These are phyloP conservation scores for Drosophila gunungcola DNA, from an alignment of 1,140 invertebrate species.

Conservation along the genomic window DNA sequence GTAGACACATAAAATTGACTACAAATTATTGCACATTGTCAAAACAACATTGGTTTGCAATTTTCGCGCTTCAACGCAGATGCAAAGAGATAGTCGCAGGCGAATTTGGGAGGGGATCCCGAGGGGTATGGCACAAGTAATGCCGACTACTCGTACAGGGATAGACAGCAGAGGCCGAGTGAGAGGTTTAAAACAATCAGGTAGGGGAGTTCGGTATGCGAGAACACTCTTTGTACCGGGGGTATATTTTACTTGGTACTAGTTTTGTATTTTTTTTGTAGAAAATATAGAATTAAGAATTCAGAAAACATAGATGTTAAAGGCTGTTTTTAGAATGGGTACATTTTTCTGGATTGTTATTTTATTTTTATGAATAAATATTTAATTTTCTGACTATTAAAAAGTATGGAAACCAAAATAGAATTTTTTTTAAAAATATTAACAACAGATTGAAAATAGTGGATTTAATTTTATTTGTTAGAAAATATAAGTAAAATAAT, in stretches of 20 bases:
- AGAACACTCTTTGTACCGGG: slow-evolving; percentile 29
- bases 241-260: background rate
- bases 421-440: too few species aligned
- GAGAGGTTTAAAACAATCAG: slow-evolving; percentile 32
- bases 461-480: too few species aligned
- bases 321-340: background rate
- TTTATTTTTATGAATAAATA: background rate
- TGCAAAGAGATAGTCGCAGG: slow-evolving; percentile 49
- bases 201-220: slow-evolving; percentile 29
- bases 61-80: slow-evolving; percentile 82
- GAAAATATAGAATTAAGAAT: background rate
- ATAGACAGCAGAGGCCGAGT: background rate
- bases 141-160: slow-evolving; percentile 14
- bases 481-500: too few species aligned
- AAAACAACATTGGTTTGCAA: slow-evolving; percentile 83
- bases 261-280: background rate
- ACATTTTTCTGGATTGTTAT: background rate
- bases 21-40: slow-evolving; percentile 83
- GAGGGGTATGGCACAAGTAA: background rate
- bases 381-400: too few species aligned
- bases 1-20: slow-evolving; percentile 82
- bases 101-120: slow-evolving; percentile 11
- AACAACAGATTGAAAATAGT: too few species aligned
- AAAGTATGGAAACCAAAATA: too few species aligned
- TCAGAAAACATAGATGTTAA: background rate